Evolutionary conservation across 2,888 invertebrate species (phyloP).

Genomic region (Andrena marginata): DNA sequence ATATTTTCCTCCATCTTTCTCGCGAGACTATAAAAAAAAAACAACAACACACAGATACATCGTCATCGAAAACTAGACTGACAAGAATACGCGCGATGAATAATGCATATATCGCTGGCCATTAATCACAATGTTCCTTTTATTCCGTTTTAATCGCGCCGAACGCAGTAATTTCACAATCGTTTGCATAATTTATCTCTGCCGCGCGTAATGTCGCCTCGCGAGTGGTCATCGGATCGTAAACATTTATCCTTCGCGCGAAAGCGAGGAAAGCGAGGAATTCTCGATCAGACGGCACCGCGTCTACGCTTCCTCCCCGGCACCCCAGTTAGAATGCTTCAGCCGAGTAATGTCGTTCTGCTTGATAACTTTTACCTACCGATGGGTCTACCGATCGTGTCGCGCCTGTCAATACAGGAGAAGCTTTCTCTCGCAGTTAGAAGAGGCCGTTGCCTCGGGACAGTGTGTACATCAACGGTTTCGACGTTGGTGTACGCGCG

Average conservation of each 20-base stretch:
- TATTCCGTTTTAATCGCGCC: slow-evolving; percentile 64
- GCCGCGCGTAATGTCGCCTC: slow-evolving; percentile 22
- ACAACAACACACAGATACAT: slow-evolving; percentile 20
- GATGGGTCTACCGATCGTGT: neutral
- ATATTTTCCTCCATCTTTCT: slow-evolving; percentile 39
- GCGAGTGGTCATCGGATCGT: slow-evolving; percentile 18
- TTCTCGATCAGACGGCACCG: neutral
- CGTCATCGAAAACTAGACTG: slow-evolving; percentile 59
- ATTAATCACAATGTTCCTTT: slow-evolving; percentile 68
- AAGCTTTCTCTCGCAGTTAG: slow-evolving; percentile 9
- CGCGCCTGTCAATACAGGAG: neutral
- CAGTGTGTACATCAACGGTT: slow-evolving; percentile 35
- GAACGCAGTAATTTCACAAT: slow-evolving; percentile 68
- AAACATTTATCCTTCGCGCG: slow-evolving; percentile 45
- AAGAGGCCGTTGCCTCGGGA: slow-evolving; percentile 13
- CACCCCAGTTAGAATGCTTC: slow-evolving; percentile 9
- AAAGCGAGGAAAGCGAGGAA: slow-evolving; percentile 26
- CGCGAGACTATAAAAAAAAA: slow-evolving; percentile 47
- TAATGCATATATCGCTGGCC: slow-evolving; percentile 62
- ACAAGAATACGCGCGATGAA: slow-evolving; percentile 65
- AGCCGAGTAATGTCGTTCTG: no score
- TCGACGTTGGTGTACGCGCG: slow-evolving; percentile 22
- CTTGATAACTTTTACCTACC: neutral
- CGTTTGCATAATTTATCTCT: slow-evolving; percentile 64
- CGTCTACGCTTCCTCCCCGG: neutral